These are phyloP conservation scores for Leptopterna dolabrata DNA, from an alignment of 2,888 invertebrate species.

Conservation along the genomic window DNA sequence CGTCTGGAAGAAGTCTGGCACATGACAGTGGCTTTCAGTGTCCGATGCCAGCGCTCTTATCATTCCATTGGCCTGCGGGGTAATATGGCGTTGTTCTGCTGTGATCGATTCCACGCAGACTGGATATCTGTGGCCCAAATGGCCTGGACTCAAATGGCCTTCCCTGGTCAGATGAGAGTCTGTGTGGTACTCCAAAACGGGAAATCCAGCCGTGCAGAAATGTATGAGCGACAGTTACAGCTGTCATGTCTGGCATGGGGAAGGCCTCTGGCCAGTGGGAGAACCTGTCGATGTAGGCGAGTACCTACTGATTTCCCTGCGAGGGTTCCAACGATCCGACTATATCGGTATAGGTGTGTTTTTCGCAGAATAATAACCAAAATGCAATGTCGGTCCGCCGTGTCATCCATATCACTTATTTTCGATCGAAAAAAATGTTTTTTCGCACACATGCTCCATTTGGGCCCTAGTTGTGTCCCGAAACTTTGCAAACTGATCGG, in stretches of 20 bases:
- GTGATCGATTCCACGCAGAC: too few relatives aligned
- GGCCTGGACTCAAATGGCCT: background rate
- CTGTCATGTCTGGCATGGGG: conserved; percentile 30
- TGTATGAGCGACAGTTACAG: conserved; percentile 9
- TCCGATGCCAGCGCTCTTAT: conserved; percentile 44
- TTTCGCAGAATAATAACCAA: too few relatives aligned
- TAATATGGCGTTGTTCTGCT: background rate
- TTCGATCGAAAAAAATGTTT: too few relatives aligned
- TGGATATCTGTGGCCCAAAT: background rate
- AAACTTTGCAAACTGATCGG: too few relatives aligned
- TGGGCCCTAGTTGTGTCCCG: too few relatives aligned
- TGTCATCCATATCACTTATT: too few relatives aligned
- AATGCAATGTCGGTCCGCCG: too few relatives aligned
- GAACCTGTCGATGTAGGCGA: conserved; percentile 6
- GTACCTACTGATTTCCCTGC: background rate
- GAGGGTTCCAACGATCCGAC: background rate
- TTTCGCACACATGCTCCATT: too few relatives aligned
- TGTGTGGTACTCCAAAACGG: background rate
- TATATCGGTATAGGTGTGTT: too few relatives aligned
- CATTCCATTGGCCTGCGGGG: background rate
- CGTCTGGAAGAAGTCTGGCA: background rate
- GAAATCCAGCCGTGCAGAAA: conserved; percentile 21
- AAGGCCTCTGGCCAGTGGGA: conserved; percentile 11
- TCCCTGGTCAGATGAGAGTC: conserved; percentile 18
- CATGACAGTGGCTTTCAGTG: conserved; percentile 42